phyloP scores from a whole-genome alignment of 2,888 invertebrate species.

The Apamea epomidion region DNA sequence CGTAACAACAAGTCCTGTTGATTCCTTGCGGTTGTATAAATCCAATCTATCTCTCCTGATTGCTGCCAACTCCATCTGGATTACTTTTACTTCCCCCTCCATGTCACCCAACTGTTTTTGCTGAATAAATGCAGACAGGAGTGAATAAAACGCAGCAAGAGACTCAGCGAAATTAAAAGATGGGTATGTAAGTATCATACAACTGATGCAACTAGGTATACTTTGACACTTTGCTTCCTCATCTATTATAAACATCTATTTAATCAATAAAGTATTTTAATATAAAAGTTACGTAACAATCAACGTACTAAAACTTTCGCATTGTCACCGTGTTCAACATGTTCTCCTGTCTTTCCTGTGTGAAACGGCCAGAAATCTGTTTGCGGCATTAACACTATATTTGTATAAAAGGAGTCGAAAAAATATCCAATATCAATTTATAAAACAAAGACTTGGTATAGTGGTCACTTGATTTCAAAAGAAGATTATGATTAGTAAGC shows the following conservation, averaged over 20 bases:
- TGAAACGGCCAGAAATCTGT: constrained; percentile 81
- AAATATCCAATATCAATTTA: constrained; percentile 55
- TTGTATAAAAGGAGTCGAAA: constrained; percentile 18
- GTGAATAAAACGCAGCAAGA: background rate
- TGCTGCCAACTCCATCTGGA: constrained; percentile 83
- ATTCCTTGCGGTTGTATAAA: constrained; percentile 59
- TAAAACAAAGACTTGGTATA: constrained; percentile 42
- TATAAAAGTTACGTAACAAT: background rate
- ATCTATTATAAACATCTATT: background rate
- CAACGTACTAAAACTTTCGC: constrained; percentile 63
- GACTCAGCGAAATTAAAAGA: background rate
- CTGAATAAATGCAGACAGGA: constrained; percentile 64
- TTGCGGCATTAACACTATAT: constrained; percentile 76
- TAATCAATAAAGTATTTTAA: background rate
- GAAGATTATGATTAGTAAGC: constrained; percentile 44
- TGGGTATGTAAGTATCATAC: background rate
- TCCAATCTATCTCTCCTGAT: constrained; percentile 78
- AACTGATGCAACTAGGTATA: background rate
- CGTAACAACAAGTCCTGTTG: constrained; percentile 17
- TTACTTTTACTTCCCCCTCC: constrained; percentile 85
- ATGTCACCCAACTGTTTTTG: constrained; percentile 85
- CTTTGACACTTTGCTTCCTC: background rate
- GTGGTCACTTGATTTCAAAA: constrained; percentile 45
- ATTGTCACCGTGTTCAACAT: constrained; percentile 55
- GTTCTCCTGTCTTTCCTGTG: constrained; percentile 64